Evolutionary conservation across 2,888 invertebrate genomes (phyloP).

Genomic region (Hirtodrosophila alboralis): DNA sequence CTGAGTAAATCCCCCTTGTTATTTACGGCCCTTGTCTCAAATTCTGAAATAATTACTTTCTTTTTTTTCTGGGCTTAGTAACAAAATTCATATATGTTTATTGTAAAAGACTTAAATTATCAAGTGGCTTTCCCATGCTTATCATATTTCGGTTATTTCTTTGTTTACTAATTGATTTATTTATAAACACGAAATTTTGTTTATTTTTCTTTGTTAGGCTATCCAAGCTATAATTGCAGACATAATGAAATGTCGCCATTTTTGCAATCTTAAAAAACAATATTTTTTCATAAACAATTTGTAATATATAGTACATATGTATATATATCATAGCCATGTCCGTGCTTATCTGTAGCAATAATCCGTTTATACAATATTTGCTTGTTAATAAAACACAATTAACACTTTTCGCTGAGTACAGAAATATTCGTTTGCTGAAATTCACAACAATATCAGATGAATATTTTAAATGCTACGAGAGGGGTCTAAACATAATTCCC

Average conservation of each 20-base stretch:
- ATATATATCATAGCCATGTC: slow-evolving; percentile 12
- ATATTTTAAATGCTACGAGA: slow-evolving; percentile 7
- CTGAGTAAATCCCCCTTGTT: too few relatives aligned
- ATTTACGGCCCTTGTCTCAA: too few relatives aligned
- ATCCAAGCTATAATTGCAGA: slow-evolving; percentile 26
- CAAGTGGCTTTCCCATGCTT: slow-evolving; percentile 2
- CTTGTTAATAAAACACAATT: slow-evolving; percentile 46
- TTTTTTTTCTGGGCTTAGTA: too few relatives aligned
- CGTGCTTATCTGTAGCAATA: slow-evolving; percentile 44
- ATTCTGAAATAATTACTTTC: too few relatives aligned
- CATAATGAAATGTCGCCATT: slow-evolving; percentile 42
- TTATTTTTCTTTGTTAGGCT: slow-evolving; percentile 42
- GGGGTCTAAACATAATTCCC: slow-evolving; percentile 14
- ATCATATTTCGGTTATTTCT: slow-evolving; percentile 23
- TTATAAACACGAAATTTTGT: slow-evolving; percentile 30
- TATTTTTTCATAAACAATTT: slow-evolving; percentile 8
- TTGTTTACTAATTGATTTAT: slow-evolving; percentile 55
- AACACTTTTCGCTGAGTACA: slow-evolving; percentile 36
- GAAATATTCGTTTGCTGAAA: slow-evolving; percentile 1
- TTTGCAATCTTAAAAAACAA: slow-evolving; percentile 32
- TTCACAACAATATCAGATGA: slow-evolving; percentile 13
- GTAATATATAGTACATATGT: slow-evolving; percentile 11
- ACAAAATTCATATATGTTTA: neutral
- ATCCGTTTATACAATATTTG: slow-evolving; percentile 12
- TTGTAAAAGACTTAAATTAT: slow-evolving; percentile 1